Base-by-base conservation (phyloP, 2,113 vertebrate species). In the Falcunculus frontatus region DNA sequence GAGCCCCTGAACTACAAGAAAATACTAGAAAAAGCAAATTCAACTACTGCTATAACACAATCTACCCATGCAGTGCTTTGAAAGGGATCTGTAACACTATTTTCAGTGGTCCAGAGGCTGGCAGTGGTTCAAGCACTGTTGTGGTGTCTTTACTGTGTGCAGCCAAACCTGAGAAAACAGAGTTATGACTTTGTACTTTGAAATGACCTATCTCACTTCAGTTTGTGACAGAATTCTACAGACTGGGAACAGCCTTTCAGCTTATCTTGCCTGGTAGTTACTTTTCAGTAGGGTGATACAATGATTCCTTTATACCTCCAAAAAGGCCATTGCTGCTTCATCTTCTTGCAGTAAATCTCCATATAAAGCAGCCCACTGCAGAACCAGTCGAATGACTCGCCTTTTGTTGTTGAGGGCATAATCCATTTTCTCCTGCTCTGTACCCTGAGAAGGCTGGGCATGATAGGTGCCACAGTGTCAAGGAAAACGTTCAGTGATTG, bases 361-460 rank as follows among this genome's bases (percentile, higher is more conserved):
- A 26, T 99, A 98, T 9, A 98, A 93, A 41, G 97, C 97, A 1
- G 98, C 98, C 99, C 99, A 99, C 91, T 98, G 99, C 85, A 99
- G 97, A 89, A 99, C 98, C 97, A 99, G 98, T 57, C 99, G 98
- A 91, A 99, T 98, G 90, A 99, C 99, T 94, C 99, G 96, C 39
- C 99, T 98, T 97, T 99, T 99, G 95, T 98, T 99, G 97, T 99
- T 99, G n/a, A 99, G 97, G n/a, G 99, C 97, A 88, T 99, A 99
- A 96, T 99, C 99, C 98, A 99, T 97, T 92, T 98, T 99, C 96
- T 99, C 99, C 97, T 99, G 99, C 67, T 99, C 99, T 14, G 99
- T 99, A 96, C 99, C 99, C 97, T 99, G 99, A 16, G 98, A 99
- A 96, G 99, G 98, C 98, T 99, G 98, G 35, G 99, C 98, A 41